phyloP scores from a whole-genome alignment of 2,113 vertebrate species.

The Thermophis baileyi region DNA sequence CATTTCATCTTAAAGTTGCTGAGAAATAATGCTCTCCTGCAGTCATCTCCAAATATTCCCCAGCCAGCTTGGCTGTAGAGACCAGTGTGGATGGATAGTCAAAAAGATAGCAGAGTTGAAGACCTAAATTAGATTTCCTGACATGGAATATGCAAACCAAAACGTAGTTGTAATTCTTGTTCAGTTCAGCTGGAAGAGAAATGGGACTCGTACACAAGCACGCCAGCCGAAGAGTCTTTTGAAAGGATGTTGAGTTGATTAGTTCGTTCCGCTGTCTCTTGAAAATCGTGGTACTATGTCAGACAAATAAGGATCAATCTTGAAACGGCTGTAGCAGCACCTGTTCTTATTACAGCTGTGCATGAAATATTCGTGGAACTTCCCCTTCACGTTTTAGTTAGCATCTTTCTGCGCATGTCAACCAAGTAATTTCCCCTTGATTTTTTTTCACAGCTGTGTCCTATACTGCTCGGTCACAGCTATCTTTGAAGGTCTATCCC shows the following conservation, averaged over 20 bases:
- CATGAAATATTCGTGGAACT: conserved; percentile 18
- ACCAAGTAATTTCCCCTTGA: conserved; percentile 20
- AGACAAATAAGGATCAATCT: neutral
- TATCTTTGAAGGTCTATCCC: neutral
- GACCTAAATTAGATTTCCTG: neutral
- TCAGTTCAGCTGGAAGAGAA: neutral
- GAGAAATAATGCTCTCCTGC: too few relatives aligned
- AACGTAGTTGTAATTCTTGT: neutral
- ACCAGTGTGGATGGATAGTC: neutral
- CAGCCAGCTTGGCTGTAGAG: neutral
- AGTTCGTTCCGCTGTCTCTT: neutral
- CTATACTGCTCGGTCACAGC: neutral
- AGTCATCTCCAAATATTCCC: neutral
- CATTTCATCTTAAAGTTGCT: too few relatives aligned
- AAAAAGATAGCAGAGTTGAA: neutral
- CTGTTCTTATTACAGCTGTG: neutral
- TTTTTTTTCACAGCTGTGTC: neutral
- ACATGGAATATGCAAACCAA: neutral
- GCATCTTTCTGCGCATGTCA: neutral
- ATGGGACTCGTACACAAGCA: neutral
- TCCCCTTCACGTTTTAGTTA: conserved; percentile 1
- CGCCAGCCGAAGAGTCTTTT: neutral
- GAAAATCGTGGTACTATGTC: neutral
- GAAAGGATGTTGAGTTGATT: neutral
- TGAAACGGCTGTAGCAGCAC: neutral